Percentiles rank a stretch among this genome's conserved stretches.
These are phyloP conservation scores for Poecilobothrus nobilitatus DNA, from an alignment of 2,888 invertebrate genomes.

Conservation along the genomic window DNA sequence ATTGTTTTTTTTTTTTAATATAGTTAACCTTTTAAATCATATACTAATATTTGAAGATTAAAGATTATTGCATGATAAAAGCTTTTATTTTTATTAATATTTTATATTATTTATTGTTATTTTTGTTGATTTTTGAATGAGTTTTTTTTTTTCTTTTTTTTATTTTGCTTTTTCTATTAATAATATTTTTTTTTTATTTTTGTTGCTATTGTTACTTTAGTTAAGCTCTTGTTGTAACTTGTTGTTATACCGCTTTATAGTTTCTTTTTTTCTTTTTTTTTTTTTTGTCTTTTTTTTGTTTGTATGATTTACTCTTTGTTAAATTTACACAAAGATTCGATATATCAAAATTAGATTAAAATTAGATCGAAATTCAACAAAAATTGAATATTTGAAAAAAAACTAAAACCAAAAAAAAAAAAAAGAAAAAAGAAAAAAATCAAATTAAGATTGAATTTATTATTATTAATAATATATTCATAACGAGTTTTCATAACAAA, in stretches of 20 bases:
- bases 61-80: constrained; percentile 6
- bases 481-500: neutral
- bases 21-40: constrained; percentile 3
- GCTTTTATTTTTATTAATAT: neutral
- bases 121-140: neutral
- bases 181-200: too few species aligned
- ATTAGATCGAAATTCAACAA: neutral
- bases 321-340: too few species aligned
- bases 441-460: neutral
- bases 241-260: too few species aligned
- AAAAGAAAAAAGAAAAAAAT: neutral
- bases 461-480: neutral
- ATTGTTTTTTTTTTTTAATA: neutral
- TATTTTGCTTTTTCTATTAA: neutral
- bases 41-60: neutral
- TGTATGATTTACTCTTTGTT: neutral
- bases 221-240: too few species aligned
- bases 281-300: too few species aligned
- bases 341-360: neutral
- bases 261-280: too few species aligned
- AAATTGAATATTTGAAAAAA: too few species aligned
- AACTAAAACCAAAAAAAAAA: too few species aligned
- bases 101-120: neutral
- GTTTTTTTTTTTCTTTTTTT: neutral
- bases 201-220: too few species aligned